Base-by-base conservation (phyloP, 2,113 vertebrate species). In the Nanorana parkeri region DNA sequence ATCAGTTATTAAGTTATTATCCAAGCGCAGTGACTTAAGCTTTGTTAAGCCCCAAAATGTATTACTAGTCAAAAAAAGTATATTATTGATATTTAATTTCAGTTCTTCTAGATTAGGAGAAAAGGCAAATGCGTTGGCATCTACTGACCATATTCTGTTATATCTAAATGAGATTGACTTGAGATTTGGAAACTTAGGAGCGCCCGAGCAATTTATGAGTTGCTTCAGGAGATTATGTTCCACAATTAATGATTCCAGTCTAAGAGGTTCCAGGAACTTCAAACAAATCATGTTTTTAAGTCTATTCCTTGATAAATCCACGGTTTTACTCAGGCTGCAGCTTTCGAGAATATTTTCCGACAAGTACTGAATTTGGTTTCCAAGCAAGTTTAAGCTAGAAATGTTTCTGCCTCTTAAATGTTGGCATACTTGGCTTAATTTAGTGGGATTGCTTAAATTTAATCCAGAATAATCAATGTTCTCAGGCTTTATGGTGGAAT, bases 1-100 rank as follows among this genome's bases (percentile, higher is more conserved):
- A 84, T 95, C 91, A 0, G 93, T 94, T 55, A 97, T 87, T 36
- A 95, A 92, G 83, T 96, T 97, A 83, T 94, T 95, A 86, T 95
- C 94, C 21, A 97, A 81, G 3, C 92, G 93, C n/a, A 97, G 90
- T 1, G 84, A 88, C 17, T 24, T 67, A 13, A 96, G 90, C 2
- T 54, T 0, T 2, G 0, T 26, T 1, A 97, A 88, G 1, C 92
- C 93, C 29, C 41, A 82, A 3, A 97, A 89, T 0, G 93, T 90
- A 0, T 77, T 5, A 0, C 0, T 86, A 56, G 89, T 1, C 4
- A 97, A 52, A 78, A 85, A 87, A 1, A 93, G 92, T 58, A 97
- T 89, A 3, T 4, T 90, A 16, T 96, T 96, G 78, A 96, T 94
- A 72, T 96, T 94, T 0, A 96, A 87, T 10, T 89, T 51, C 10